Conservation (phyloP, 2,797 vertebrate genomes). For the Hippoglossus hippoglossus region DNA sequence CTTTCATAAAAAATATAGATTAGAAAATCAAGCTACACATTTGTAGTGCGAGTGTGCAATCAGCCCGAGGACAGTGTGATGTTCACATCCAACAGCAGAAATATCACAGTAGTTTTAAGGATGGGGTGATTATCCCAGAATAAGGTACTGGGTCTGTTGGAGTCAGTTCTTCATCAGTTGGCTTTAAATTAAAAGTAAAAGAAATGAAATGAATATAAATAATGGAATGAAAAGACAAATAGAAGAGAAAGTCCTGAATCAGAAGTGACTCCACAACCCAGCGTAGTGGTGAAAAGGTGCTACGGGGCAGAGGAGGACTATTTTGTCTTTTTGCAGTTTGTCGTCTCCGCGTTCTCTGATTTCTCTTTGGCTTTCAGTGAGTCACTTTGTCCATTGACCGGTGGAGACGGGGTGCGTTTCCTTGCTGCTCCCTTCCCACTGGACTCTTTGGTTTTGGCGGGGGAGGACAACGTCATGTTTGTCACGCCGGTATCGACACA, state of each 20-base stretch:
- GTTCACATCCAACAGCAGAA: slow-evolving; percentile 39
- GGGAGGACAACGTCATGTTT: neutral
- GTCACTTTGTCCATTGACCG: slow-evolving; percentile 17
- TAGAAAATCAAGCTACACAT: slow-evolving; percentile 55
- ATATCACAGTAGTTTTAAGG: slow-evolving; percentile 55
- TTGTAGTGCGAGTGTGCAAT: slow-evolving; percentile 44
- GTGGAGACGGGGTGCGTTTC: neutral
- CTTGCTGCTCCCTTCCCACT: slow-evolving; percentile 22
- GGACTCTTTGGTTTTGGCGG: slow-evolving; percentile 38
- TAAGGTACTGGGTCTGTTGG: slow-evolving; percentile 47
- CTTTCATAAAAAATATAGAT: slow-evolving; percentile 62
- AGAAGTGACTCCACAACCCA: slow-evolving; percentile 48
- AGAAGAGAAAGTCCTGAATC: slow-evolving; percentile 44
- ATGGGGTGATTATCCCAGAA: slow-evolving; percentile 52
- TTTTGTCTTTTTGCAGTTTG: slow-evolving; percentile 72
- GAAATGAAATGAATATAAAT: neutral
- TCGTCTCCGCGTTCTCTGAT: slow-evolving; percentile 13
- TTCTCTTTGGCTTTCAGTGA: slow-evolving; percentile 61
- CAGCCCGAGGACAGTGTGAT: slow-evolving; percentile 19
- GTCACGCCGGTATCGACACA: slow-evolving; percentile 15
- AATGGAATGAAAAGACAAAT: slow-evolving; percentile 3
- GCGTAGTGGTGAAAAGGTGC: slow-evolving; percentile 55
- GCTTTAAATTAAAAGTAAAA: slow-evolving; percentile 11
- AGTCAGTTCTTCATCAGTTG: slow-evolving; percentile 30
- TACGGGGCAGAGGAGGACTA: slow-evolving; percentile 58